These are phyloP conservation scores for Glaucidium brasilianum DNA, from an alignment of 2,113 vertebrate genomes.

Conservation along the genomic window DNA sequence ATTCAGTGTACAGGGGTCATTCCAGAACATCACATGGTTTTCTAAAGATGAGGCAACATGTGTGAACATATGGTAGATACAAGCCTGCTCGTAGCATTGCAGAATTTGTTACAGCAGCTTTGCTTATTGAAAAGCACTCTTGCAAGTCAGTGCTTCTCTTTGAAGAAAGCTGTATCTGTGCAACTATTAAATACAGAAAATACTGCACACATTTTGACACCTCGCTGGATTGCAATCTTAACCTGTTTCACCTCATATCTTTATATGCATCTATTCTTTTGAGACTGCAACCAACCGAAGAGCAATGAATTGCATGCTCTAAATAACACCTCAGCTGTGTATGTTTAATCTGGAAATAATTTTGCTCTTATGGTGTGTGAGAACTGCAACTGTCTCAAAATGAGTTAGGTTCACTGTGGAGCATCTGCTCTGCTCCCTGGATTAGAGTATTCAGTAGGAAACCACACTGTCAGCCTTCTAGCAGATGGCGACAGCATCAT, in stretches of 20 bases:
- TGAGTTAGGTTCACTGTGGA: fast-evolving
- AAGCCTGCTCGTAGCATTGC: not conserved
- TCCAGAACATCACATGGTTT: not conserved
- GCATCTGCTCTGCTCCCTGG: not conserved
- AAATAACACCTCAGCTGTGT: not conserved
- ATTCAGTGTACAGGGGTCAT: not conserved
- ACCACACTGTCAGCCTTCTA: not conserved
- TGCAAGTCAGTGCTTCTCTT: not conserved
- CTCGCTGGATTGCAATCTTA: not conserved
- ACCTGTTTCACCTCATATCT: not conserved
- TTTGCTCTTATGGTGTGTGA: not conserved
- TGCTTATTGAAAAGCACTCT: not conserved
- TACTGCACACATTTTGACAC: not conserved
- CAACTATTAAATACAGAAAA: not conserved
- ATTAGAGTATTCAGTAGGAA: not conserved
- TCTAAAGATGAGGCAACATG: not conserved
- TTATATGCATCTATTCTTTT: not conserved
- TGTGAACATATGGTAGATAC: not conserved
- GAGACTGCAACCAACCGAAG: not conserved
- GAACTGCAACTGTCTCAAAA: not conserved
- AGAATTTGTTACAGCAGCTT: not conserved
- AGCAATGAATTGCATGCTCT: not conserved
- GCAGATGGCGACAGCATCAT: not conserved
- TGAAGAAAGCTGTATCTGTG: not conserved
- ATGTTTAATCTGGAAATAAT: not conserved